A percentile compares a stretch with the other conserved stretches of the same genome.
These are phyloP conservation scores for Pheosia gnoma DNA, from an alignment of 2,888 invertebrate genomes.

Conservation along the genomic window DNA sequence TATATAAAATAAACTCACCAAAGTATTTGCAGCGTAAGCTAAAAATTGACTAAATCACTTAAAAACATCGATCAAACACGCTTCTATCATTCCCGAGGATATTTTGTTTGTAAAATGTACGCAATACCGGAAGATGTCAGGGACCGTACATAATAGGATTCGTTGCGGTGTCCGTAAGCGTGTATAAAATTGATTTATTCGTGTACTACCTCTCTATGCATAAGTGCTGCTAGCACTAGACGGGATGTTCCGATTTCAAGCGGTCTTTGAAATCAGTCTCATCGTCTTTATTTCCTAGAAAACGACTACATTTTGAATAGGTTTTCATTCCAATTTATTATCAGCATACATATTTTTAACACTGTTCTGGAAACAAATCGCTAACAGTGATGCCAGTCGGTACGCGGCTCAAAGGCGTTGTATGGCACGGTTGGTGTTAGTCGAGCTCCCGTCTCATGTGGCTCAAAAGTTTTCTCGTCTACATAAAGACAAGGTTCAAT, in stretches of 20 bases:
- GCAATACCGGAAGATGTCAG: constrained; percentile 73
- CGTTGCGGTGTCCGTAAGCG: constrained; percentile 69
- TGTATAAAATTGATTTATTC: constrained; percentile 73
- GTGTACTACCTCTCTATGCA: constrained; percentile 41
- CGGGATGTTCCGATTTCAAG: constrained; percentile 4
- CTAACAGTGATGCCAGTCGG: background rate
- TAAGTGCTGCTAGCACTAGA: constrained; percentile 7
- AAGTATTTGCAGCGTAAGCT: background rate
- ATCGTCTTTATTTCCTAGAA: background rate
- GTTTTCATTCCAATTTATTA: too few species aligned
- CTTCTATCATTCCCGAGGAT: constrained; percentile 21
- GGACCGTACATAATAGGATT: constrained; percentile 76
- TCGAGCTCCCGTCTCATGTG: constrained; percentile 23
- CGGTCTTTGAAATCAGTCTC: background rate
- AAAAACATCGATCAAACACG: background rate
- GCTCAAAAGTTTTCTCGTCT: constrained; percentile 5
- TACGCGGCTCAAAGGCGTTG: constrained; percentile 17
- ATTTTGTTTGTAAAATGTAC: constrained; percentile 56
- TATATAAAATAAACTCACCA: too few species aligned
- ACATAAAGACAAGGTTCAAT: background rate
- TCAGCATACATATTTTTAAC: background rate
- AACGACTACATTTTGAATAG: background rate
- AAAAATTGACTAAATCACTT: background rate
- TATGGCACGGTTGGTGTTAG: constrained; percentile 34
- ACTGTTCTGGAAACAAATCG: background rate